Base-by-base conservation (phyloP, 1,140 invertebrate species). In the Nephila pilipes region DNA sequence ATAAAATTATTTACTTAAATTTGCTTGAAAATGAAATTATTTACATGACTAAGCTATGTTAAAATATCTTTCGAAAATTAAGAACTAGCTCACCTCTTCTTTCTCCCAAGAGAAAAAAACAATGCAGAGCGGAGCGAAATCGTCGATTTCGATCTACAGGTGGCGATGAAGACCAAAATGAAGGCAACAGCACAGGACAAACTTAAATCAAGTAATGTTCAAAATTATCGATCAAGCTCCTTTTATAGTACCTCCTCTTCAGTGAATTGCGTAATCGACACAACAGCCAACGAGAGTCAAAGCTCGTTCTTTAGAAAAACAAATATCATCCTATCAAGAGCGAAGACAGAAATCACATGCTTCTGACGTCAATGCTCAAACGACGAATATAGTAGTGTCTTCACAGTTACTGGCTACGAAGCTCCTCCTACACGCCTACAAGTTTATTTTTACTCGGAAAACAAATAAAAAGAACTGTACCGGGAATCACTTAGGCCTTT, bases 371-470 rank as follows among this genome's bases (percentile, higher is more conserved):
- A 75, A 36, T 75, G 32, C 12, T 29, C 18, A 32, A 75, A 32
- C 69, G 29, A 36, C 69, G 69, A 75, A 75, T 75, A 75, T 75
- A 36, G 69, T 75, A 18, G 69, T 14, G 58, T 75, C 18, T 65
- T 32, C 29, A 18, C 69, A 32, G 29, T 75, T 32, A 75, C 69
- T 29, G 29, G 25, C 36, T 75, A 3, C 25, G 16, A 16, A 75
- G 69, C 69, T 75, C 69, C 69, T 75, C 69, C 69, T 16, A 75
- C 69, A 36, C 4, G 1, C n/a, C 63, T 14, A 25, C 25, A 4
- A 46, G 46, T 10, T 46, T 4, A 46, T 46, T 46, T 46, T 46
- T 10, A 46, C 12, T 46, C 6, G 46, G 12, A 46, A 46, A 46
- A 46, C 46, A 46, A 46, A 46, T 46, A 6, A 46, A 46, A 46